Percentiles rank a stretch among this genome's conserved stretches.
phyloP scores from a whole-genome alignment of 1,140 invertebrate species.

The Aradophagus sp. region DNA sequence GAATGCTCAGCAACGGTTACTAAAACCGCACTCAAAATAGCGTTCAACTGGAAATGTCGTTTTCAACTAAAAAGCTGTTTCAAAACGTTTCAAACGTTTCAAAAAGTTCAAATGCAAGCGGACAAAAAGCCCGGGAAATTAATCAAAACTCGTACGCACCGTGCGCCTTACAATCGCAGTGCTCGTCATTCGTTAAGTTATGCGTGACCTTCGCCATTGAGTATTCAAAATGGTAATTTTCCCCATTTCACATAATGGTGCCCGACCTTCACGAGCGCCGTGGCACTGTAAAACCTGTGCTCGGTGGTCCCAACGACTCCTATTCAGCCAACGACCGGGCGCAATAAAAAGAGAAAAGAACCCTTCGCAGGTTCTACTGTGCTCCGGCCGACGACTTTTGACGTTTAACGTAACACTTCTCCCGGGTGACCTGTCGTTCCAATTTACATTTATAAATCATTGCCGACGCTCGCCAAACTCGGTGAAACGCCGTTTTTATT shows the following conservation, averaged over 20 bases:
- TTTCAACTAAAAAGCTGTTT: not conserved
- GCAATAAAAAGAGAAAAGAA: constrained; percentile 46
- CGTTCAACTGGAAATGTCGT: no score
- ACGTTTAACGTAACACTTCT: constrained; percentile 27
- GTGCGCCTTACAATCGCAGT: constrained; percentile 38
- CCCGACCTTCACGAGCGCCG: constrained; percentile 32
- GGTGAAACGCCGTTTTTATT: constrained; percentile 24
- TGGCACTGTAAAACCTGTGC: constrained; percentile 45
- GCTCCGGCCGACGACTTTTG: constrained; percentile 9
- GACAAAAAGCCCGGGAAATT: constrained; percentile 29
- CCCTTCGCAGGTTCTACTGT: constrained; percentile 43
- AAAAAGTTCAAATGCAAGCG: no score
- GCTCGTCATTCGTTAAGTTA: constrained; percentile 52
- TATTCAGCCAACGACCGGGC: constrained; percentile 39
- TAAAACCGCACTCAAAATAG: no score
- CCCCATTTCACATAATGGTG: constrained; percentile 49
- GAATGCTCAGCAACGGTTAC: no score
- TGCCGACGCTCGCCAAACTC: not conserved
- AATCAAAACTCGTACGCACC: constrained; percentile 17
- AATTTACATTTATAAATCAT: constrained; percentile 43
- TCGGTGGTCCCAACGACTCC: constrained; percentile 30
- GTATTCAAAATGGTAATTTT: constrained; percentile 55
- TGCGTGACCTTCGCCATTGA: constrained; percentile 44
- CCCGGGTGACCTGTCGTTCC: constrained; percentile 11
- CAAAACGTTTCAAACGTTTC: no score